Evolutionary conservation across 2,113 vertebrate genomes (phyloP), one percentile per base, ranked within the genome.

Genomic region (Mormyrus iriodes): DNA sequence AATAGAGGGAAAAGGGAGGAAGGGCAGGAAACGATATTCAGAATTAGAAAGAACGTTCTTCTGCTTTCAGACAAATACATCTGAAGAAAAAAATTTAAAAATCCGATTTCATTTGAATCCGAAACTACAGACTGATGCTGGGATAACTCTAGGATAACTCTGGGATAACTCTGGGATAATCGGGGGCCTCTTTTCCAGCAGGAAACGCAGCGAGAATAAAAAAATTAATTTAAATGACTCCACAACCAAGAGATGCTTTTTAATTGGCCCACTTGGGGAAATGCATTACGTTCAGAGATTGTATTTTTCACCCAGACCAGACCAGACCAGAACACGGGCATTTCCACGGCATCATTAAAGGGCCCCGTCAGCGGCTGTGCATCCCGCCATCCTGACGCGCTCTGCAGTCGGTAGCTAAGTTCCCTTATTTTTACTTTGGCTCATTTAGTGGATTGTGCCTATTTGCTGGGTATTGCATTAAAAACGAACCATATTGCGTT

Each of bases 261-360:
- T 73, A 21, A 82, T 88, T 82, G 73, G 86, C 31, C 48, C 8
- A 52, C 51, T 44, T n/a, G 15, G 69, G 88, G 53, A 88, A 31
- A 19, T 83, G 4, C 48, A 55, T 31, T 53, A 86, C 39, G 51
- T 19, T 55, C 31, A 86, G 84, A 53, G 27, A 86, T 35, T 13
- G 84, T 15, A n/a, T 55, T 55, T 86, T 49, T 85, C n/a, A 27
- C n/a, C 48, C 85, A 58, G 85, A 55, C 79, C n/a, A n/a, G n/a
- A n/a, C n/a, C 2, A 83, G 79, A 83, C 31, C 35, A 86, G 85
- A 86, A 55, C 17, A 49, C n/a, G 31, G 24, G 51, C 31, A 86
- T 86, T 55, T 58, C 7, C 5, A 27, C 31, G 48, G 48, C 31
- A 35, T 39, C 49, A 86, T 86, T 86, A 86, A 55, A 55, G 4